A percentile compares a stretch with the other conserved stretches of the same genome.
These are phyloP conservation scores for Vombatus ursinus DNA, from an alignment of 2,113 vertebrate genomes.

Conservation along the genomic window DNA sequence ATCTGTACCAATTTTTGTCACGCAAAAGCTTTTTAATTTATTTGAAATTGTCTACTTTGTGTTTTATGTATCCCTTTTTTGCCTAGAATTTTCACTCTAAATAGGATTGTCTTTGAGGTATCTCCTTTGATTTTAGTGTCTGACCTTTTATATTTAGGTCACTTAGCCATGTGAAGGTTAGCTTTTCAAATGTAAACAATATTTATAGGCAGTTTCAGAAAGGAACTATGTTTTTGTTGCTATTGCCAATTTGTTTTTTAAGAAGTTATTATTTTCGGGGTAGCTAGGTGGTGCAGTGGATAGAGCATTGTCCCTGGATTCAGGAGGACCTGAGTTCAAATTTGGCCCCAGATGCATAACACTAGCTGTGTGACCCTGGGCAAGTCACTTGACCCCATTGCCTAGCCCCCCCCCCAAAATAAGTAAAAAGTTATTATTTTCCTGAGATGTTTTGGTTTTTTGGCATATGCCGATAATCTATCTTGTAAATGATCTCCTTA, in stretches of 20 bases:
- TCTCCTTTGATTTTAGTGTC: neutral
- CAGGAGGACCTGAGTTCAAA: too few relatives aligned
- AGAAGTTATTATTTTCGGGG: neutral
- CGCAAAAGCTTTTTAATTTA: neutral
- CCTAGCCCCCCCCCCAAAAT: too few relatives aligned
- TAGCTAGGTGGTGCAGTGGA: too few relatives aligned
- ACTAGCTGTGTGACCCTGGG: too few relatives aligned
- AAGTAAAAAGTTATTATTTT: neutral
- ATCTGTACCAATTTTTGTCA: neutral
- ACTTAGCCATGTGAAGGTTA: neutral
- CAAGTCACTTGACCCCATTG: too few relatives aligned
- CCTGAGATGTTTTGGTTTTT: conserved; percentile 4
- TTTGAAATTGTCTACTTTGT: neutral
- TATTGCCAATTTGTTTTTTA: neutral
- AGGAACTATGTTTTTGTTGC: neutral
- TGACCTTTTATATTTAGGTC: neutral
- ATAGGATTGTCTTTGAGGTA: neutral
- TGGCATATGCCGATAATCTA: neutral
- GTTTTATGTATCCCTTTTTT: neutral
- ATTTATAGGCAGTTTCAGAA: neutral
- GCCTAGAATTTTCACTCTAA: neutral
- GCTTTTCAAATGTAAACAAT: neutral
- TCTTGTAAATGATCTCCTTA: conserved; percentile 44
- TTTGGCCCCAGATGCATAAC: too few relatives aligned
- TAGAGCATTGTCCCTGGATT: too few relatives aligned